Conservation (phyloP, 2,797 vertebrate species). For the Clarias pachynema region DNA sequence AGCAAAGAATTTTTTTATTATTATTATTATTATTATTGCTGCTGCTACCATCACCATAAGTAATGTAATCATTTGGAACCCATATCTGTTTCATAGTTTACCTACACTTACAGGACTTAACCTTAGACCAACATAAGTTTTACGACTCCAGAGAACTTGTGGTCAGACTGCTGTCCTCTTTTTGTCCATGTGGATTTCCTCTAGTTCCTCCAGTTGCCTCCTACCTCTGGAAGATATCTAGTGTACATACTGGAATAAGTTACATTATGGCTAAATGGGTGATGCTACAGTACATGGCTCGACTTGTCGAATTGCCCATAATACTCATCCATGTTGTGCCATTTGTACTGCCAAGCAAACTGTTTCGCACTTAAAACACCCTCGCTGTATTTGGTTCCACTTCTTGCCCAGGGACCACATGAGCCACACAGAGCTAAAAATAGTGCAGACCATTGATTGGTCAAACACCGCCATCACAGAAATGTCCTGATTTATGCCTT, state of each 20-base stretch:
- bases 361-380: background rate
- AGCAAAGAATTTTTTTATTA: background rate
- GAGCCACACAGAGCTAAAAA: background rate
- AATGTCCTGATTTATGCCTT: background rate
- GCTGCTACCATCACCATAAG: background rate
- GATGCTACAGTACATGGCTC: background rate
- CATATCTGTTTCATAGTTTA: no score
- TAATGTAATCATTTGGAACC: no score
- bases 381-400: background rate
- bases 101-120: background rate
- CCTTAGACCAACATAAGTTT: background rate
- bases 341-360: background rate
- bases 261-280: background rate
- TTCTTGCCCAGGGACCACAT: background rate
- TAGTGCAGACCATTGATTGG: background rate
- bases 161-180: background rate
- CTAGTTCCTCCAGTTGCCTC: background rate
- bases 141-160: background rate
- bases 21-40: no score
- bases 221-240: background rate
- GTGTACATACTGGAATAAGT: background rate
- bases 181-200: background rate
- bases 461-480: background rate
- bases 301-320: background rate
- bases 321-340: no score